Conservation (phyloP, 2,113 vertebrate species). For the Anolis sagrei region DNA sequence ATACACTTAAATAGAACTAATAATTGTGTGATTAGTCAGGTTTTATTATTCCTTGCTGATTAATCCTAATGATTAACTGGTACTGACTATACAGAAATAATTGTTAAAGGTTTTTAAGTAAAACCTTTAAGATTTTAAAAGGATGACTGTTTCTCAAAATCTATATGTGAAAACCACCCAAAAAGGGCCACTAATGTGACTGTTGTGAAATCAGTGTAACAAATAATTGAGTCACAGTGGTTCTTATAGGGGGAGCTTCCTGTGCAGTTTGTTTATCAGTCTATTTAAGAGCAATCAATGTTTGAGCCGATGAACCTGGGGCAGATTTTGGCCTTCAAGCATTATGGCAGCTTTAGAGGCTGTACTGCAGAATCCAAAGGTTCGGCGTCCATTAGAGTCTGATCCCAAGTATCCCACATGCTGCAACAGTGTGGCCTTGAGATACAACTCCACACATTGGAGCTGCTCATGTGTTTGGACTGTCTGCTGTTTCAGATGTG, state of each 20-base stretch:
- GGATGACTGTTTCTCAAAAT: not conserved
- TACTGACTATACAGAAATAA: conserved; percentile 35
- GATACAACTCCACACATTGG: conserved; percentile 51
- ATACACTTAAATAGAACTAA: not conserved
- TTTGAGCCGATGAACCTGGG: conserved; percentile 5
- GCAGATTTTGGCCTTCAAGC: conserved; percentile 44
- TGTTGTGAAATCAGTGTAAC: not conserved
- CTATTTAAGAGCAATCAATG: not conserved
- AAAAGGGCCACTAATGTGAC: not conserved
- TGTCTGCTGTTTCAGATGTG: conserved; percentile 30
- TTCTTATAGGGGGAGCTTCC: too few relatives aligned
- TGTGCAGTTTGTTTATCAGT: not conserved
- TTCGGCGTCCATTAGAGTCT: conserved; percentile 64
- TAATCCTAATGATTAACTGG: conserved; percentile 11
- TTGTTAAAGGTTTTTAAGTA: conserved; percentile 9
- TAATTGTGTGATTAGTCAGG: not conserved
- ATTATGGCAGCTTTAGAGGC: conserved; percentile 49
- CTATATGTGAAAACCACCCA: not conserved
- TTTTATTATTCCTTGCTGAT: conserved; percentile 3
- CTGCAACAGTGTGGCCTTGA: conserved; percentile 67
- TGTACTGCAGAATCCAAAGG: conserved; percentile 63
- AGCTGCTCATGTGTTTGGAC: conserved; percentile 54
- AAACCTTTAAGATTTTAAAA: not conserved
- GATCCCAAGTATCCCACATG: conserved; percentile 44
- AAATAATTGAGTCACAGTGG: not conserved